Percentiles rank a stretch among this genome's conserved stretches.
Conservation (phyloP, 2,888 invertebrate genomes). For the Odontocolon sp. region DNA sequence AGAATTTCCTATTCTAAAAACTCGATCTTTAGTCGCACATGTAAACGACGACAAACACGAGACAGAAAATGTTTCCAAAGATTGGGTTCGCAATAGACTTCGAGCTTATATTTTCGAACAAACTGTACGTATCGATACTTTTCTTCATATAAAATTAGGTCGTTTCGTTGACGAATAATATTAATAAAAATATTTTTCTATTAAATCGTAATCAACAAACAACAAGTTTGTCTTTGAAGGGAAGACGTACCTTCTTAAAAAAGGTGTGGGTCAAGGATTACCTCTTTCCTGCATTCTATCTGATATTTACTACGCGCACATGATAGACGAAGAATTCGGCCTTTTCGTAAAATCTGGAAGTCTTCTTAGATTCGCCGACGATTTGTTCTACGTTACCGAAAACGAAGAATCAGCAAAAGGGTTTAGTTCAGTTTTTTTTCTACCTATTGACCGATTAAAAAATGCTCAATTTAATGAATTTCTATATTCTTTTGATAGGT, state of each 20-base stretch:
- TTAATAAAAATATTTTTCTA: neutral
- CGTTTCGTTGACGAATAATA: no score
- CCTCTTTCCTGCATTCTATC: constrained; percentile 41
- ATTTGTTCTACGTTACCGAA: constrained; percentile 54
- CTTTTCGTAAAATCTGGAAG: constrained; percentile 40
- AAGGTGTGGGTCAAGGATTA: constrained; percentile 52
- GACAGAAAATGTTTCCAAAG: neutral
- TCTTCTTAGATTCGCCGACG: constrained; percentile 53
- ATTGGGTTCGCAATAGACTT: neutral
- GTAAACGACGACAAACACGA: neutral
- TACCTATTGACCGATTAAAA: neutral
- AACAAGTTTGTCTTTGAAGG: constrained; percentile 16
- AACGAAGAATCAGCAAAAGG: constrained; percentile 28
- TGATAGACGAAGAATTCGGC: constrained; percentile 33
- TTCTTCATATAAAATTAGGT: no score
- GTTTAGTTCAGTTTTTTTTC: constrained; percentile 2
- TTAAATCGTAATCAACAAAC: no score
- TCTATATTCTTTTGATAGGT: constrained; percentile 27
- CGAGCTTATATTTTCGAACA: constrained; percentile 27
- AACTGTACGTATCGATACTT: constrained; percentile 25
- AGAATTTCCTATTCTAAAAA: neutral
- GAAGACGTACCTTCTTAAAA: constrained; percentile 12
- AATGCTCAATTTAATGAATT: neutral
- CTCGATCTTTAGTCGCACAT: constrained; percentile 2
- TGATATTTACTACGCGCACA: constrained; percentile 54